Conservation (phyloP, 2,888 invertebrate species). For the Nemapogon koenigi region DNA sequence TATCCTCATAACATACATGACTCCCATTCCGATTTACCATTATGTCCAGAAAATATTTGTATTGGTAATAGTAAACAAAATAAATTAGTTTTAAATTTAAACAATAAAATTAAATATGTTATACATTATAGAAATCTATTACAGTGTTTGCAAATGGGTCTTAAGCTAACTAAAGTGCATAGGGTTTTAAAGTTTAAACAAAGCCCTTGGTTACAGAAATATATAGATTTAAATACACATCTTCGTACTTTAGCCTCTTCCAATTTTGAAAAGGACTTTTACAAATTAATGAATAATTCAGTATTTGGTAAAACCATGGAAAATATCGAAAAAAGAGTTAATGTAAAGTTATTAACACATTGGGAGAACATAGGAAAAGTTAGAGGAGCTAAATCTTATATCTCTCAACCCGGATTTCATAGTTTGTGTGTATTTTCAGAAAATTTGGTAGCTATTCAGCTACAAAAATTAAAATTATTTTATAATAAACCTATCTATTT, state of each 20-base stretch:
- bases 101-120: constrained; percentile 20
- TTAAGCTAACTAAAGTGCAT: constrained; percentile 24
- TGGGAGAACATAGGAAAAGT: constrained; percentile 23
- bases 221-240: constrained; percentile 33
- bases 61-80: constrained; percentile 5
- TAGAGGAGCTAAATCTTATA: constrained; percentile 20
- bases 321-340: constrained; percentile 24
- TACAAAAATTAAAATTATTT: constrained; percentile 15
- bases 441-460: constrained; percentile 23
- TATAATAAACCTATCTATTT: constrained; percentile 19
- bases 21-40: constrained; percentile 16
- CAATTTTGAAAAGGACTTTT: constrained; percentile 33
- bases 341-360: constrained; percentile 25
- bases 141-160: constrained; percentile 20
- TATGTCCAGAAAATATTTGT: constrained; percentile 9
- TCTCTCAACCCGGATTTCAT: constrained; percentile 25
- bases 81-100: constrained; percentile 21
- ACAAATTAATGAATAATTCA: constrained; percentile 33
- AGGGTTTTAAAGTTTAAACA: constrained; percentile 29
- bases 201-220: constrained; percentile 27
- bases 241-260: constrained; percentile 22
- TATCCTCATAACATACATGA: constrained; percentile 22
- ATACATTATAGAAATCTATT: constrained; percentile 23
- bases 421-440: constrained; percentile 24
- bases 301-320: constrained; percentile 32